Percentiles rank a stretch among this genome's conserved stretches.
phyloP scores from a whole-genome alignment of 1,140 invertebrate species.

The Ditylenchus dipsaci region DNA sequence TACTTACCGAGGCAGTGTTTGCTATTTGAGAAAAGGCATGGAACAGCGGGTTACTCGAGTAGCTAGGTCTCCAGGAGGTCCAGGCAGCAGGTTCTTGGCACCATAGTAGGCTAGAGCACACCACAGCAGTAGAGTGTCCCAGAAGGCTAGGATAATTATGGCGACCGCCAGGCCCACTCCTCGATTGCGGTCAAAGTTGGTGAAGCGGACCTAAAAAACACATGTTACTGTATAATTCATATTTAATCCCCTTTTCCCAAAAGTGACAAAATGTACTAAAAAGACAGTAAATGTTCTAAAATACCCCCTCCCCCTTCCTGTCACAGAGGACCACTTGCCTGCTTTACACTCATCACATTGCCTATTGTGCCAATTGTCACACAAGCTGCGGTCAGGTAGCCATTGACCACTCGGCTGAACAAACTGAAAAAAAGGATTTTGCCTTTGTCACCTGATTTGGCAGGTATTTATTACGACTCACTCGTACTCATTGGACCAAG shows the following conservation, averaged over 20 bases:
- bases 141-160: slow-evolving; percentile 42
- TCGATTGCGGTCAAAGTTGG: slow-evolving; percentile 49
- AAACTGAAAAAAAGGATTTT: slow-evolving; percentile 25
- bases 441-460: neutral
- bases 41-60: slow-evolving; percentile 35
- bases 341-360: slow-evolving; percentile 37
- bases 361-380: slow-evolving; percentile 45
- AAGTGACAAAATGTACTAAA: too few species aligned
- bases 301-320: too few species aligned
- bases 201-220: slow-evolving; percentile 8
- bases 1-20: slow-evolving; percentile 47
- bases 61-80: slow-evolving; percentile 18
- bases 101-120: slow-evolving; percentile 49
- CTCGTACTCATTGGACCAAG: neutral
- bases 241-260: too few species aligned
- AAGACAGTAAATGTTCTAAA: too few species aligned
- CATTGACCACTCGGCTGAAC: slow-evolving; percentile 39
- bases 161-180: slow-evolving; percentile 48
- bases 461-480: neutral
- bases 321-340: slow-evolving; percentile 18
- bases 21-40: slow-evolving; percentile 43
- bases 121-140: slow-evolving; percentile 50
- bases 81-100: slow-evolving; percentile 27
- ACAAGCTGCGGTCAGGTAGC: slow-evolving; percentile 35
- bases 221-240: neutral